These are phyloP conservation scores for Sitta europaea DNA, from an alignment of 2,113 vertebrate genomes.

Conservation along the genomic window DNA sequence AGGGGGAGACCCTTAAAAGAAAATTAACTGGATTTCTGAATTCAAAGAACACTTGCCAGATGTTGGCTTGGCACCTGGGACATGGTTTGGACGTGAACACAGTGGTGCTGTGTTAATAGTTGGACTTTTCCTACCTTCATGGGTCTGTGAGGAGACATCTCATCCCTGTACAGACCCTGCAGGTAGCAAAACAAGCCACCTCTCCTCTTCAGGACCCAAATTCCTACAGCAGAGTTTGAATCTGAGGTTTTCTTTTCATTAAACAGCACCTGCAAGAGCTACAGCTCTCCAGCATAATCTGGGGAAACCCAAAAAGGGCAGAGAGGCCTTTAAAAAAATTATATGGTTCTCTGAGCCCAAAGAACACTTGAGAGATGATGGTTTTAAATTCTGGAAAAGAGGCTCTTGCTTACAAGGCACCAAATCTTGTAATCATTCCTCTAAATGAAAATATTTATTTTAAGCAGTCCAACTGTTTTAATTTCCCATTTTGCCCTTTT, in stretches of 20 bases:
- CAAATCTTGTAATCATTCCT: not conserved
- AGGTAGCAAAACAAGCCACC: not conserved
- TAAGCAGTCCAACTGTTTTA: not conserved
- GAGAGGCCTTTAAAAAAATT: not conserved
- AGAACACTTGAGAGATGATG: not conserved
- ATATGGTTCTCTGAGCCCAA: not conserved
- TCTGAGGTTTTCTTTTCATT: not conserved
- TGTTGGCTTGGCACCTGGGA: not conserved
- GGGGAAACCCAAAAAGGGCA: not conserved
- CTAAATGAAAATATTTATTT: not conserved
- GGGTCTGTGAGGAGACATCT: not conserved
- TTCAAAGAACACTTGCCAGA: not conserved
- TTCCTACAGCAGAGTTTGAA: not conserved
- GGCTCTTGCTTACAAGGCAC: not conserved
- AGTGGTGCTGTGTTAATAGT: accelerated
- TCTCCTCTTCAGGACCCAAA: not conserved
- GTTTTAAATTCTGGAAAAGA: not conserved
- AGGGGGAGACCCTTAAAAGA: not conserved
- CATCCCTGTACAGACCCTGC: not conserved
- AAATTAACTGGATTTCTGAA: not conserved
- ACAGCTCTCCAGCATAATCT: not conserved
- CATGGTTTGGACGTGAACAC: not conserved
- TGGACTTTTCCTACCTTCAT: not conserved
- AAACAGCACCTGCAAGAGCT: not conserved
- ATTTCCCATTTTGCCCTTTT: not conserved